Percentiles rank a stretch among this genome's conserved stretches.
Evolutionary conservation across 1,140 invertebrate species (phyloP).

Genomic region (Augochlora pura): DNA sequence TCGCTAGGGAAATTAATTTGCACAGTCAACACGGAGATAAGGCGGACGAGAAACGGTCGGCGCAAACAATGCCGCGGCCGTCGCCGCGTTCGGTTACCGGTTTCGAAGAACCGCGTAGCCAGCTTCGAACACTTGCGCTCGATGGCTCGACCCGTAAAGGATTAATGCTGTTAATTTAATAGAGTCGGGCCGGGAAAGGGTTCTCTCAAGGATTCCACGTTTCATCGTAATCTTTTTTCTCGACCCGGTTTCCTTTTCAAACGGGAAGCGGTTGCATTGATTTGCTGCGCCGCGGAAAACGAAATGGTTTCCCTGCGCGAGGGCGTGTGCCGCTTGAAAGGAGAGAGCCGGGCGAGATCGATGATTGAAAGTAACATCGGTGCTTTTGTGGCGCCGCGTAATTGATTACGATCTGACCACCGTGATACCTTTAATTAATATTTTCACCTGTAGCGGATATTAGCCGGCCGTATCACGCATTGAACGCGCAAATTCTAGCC

Average conservation of each 20-base stretch:
- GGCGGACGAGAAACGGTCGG: background rate
- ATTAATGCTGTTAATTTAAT: conserved; percentile 44
- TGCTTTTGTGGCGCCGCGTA: background rate
- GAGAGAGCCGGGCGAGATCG: background rate
- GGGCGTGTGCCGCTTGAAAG: background rate
- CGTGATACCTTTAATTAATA: no score
- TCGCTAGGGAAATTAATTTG: conserved; percentile 30
- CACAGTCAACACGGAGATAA: conserved; percentile 33
- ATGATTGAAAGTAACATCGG: background rate
- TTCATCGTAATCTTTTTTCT: background rate
- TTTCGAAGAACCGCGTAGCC: background rate
- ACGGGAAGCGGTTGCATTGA: background rate
- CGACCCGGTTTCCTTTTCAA: background rate
- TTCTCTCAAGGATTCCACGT: conserved; percentile 15
- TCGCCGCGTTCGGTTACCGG: background rate
- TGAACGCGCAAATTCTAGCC: no score
- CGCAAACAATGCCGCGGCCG: conserved; percentile 15
- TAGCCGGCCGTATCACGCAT: no score
- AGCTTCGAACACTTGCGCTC: background rate
- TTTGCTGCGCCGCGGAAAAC: background rate
- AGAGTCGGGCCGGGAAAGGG: conserved; percentile 10
- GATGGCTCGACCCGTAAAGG: conserved; percentile 28
- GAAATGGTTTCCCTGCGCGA: background rate
- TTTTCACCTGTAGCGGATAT: background rate
- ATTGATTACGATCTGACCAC: background rate